Percentiles rank a stretch among this genome's conserved stretches.
Conservation (phyloP, 2,888 invertebrate species). For the Ophion costatus region DNA sequence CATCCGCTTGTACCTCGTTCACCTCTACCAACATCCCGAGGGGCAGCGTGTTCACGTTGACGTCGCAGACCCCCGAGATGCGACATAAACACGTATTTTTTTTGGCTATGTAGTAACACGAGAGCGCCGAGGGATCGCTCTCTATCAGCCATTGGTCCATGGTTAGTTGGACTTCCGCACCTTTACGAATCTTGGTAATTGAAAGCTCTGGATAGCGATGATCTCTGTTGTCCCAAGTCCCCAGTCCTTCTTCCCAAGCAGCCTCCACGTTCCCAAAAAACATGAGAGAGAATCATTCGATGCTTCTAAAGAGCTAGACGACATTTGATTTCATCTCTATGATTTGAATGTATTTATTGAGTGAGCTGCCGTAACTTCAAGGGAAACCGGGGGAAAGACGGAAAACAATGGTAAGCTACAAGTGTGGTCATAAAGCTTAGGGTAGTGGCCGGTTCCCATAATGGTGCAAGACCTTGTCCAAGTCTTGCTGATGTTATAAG, state of each 20-base stretch:
- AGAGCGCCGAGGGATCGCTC: slow-evolving; percentile 51
- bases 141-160: slow-evolving; percentile 67
- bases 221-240: too few species aligned
- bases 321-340: background rate
- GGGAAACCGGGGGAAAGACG: too few species aligned
- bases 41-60: slow-evolving; percentile 70
- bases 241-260: too few species aligned
- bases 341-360: background rate
- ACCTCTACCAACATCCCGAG: slow-evolving; percentile 78
- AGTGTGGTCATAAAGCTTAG: too few species aligned
- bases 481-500: too few species aligned
- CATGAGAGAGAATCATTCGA: too few species aligned
- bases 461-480: too few species aligned
- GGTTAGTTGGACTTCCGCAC: slow-evolving; percentile 19
- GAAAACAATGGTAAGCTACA: too few species aligned
- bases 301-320: background rate
- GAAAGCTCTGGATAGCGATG: too few species aligned
- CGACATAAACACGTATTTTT: slow-evolving; percentile 71
- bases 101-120: slow-evolving; percentile 74
- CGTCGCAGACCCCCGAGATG: slow-evolving; percentile 73
- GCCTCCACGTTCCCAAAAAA: too few species aligned
- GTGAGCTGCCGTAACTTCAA: too few species aligned
- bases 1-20: slow-evolving; percentile 72
- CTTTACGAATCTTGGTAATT: background rate
- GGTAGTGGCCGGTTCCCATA: too few species aligned